Conservation (phyloP, 2,888 invertebrate genomes). For the Drosophila phalerata region DNA sequence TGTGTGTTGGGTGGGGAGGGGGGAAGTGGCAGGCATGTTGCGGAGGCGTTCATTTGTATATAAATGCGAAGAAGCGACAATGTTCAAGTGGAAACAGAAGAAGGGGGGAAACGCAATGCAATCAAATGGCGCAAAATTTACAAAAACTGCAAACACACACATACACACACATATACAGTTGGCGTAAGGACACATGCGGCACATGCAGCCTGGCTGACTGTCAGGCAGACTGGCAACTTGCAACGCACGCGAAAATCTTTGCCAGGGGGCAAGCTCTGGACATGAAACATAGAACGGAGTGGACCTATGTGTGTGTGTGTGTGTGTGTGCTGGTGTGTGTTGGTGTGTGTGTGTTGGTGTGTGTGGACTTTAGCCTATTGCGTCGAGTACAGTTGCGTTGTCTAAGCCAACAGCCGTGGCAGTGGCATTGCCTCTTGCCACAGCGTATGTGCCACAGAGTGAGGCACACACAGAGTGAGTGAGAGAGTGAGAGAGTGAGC, state of each 20-base stretch:
- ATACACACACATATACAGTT: slow-evolving; percentile 22
- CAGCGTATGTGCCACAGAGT: background rate
- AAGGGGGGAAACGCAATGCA: slow-evolving; percentile 66
- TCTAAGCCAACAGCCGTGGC: slow-evolving; percentile 72
- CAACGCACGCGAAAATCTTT: slow-evolving; percentile 82
- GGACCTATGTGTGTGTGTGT: slow-evolving; percentile 1
- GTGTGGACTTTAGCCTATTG: slow-evolving; percentile 48
- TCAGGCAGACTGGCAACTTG: slow-evolving; percentile 64
- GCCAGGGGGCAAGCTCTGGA: slow-evolving; percentile 57
- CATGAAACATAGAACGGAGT: slow-evolving; percentile 23
- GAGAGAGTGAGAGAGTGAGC: background rate
- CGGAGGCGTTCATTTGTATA: slow-evolving; percentile 81
- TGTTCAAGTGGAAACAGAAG: slow-evolving; percentile 60
- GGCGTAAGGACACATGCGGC: slow-evolving; percentile 49
- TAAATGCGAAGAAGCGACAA: slow-evolving; percentile 78
- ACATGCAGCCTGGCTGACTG: slow-evolving; percentile 42
- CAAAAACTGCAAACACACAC: slow-evolving; percentile 68
- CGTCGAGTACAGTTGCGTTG: slow-evolving; percentile 75
- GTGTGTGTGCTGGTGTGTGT: slow-evolving; percentile 10
- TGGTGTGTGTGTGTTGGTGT: slow-evolving; percentile 10
- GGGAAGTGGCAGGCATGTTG: slow-evolving; percentile 26
- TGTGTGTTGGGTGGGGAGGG: slow-evolving; percentile 31
- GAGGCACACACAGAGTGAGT: background rate
- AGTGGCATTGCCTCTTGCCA: slow-evolving; percentile 35
- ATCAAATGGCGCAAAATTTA: slow-evolving; percentile 81